Base-by-base conservation (phyloP, 2,888 invertebrate genomes). In the Allygus modestus region DNA sequence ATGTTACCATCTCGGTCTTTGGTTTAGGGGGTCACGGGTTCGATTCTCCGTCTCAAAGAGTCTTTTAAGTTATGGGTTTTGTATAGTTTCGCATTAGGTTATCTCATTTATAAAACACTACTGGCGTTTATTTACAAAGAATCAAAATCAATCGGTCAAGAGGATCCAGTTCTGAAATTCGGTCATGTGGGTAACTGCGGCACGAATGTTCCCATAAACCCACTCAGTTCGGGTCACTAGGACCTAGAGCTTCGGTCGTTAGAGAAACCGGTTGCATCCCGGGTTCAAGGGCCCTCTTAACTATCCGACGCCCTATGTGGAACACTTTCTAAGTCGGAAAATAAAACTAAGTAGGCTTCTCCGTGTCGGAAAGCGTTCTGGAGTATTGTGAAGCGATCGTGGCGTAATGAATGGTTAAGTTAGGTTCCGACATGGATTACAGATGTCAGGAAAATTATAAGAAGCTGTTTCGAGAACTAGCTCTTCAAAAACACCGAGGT, bases 261-360 rank as follows among this genome's bases (percentile, higher is more conserved):
- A 15, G 2, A 51, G 2, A 54, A 54, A 54, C 20, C 54, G 54
- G 54, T 23, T 54, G 15, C 2, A 23, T 23, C 54, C 2, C 20
- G 54, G 11, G 54, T 4, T 46, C 17, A 2, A 46, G 46, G 12
- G 2, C 7, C 20, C 54, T 54, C 54, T 54, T 4, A 11, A 54
- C 54, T 54, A 20, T 54, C 1, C 23, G 54, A 37, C 23, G 54
- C 2, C 2, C 23, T 23, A 54, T n/a, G 54, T 54, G 54, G 54
- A 54, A 54, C 54, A 54, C 54, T 54, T 54, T 54, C 54, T 54
- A 54, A 23, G 54, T 23, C 7, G 54, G 20, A 54, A 46, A 7
- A 7, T 46, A 46, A 46, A 46, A 7, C 46, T 17, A 46, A 9
- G 46, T 17, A 15, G 9, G 9, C 46, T 46, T 46, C 17, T 17